Base-by-base conservation (phyloP, 1,140 invertebrate species). In the Stegodyphus mimosarum region DNA sequence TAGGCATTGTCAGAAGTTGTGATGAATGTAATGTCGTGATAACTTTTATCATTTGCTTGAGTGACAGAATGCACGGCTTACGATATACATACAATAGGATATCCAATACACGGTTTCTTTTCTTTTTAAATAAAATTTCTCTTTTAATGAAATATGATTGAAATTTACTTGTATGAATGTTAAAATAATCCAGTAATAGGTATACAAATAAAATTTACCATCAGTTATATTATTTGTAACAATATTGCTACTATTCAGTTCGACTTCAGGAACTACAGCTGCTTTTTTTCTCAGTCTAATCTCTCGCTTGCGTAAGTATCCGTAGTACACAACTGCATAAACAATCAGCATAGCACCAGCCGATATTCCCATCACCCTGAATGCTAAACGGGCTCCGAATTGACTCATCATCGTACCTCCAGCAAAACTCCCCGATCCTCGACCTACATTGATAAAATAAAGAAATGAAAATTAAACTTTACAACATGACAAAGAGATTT, bases 371-470 rank as follows among this genome's bases (percentile, higher is more conserved):
- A 95, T 95, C 84, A 95, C 92, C 88, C 93, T 93, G 89, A 95
- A 95, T 0, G 95, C 95, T 0, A 92, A 90, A 67, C 95, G 91
- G 2, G 94, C 94, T 9, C 94, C 94, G 87, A 95, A 92, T 15
- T 91, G 91, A 88, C 95, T 94, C 92, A 95, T 95, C 18, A 95
- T 88, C 87, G 94, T 95, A 2, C 95, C 95, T 5, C 95, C 95
- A 60, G 94, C 92, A 50, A 96, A 90, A 90, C 94, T 95, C 66
- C 95, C 95, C 7, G 93, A 91, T 17, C 95, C 95, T 89, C 95
- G 94, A 64, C 95, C 95, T 95, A 89, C 53, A 89, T 86, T 66
- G 86, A 79, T 87, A 77, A 63, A 52, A 78, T n/a, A 60, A 52
- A 5, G 0, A 70, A 17, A 50, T 33, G 33, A 3, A 67, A 67